These are phyloP conservation scores for Trichonephila clavata DNA, from an alignment of 1,140 invertebrate species.

Conservation along the genomic window DNA sequence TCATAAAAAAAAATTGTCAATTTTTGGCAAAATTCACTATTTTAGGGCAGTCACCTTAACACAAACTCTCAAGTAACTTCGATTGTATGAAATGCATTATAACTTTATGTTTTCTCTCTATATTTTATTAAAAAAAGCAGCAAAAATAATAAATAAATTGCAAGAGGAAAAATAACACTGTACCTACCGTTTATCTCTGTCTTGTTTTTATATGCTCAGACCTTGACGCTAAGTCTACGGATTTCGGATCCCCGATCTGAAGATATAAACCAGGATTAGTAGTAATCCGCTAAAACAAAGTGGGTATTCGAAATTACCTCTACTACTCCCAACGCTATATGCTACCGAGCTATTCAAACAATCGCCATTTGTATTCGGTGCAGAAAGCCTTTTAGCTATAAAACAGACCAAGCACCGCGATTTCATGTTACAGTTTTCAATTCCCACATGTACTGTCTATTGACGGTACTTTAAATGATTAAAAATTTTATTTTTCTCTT, in stretches of 20 bases:
- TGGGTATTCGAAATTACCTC: constrained; percentile 27
- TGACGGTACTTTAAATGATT: background rate
- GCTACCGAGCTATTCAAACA: background rate
- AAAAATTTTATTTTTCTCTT: background rate
- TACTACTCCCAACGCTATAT: background rate
- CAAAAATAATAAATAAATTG: too few relatives aligned
- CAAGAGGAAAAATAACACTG: background rate
- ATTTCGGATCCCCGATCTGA: background rate
- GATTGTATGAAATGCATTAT: too few relatives aligned
- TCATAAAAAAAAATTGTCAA: too few relatives aligned
- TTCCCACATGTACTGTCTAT: background rate
- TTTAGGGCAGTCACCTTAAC: too few relatives aligned
- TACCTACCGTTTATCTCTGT: background rate
- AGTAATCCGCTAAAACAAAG: constrained; percentile 39
- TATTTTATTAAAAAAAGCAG: too few relatives aligned
- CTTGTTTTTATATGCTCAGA: background rate
- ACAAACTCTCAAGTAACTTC: too few relatives aligned
- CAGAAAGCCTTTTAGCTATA: background rate
- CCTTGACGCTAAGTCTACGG: background rate
- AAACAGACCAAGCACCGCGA: background rate
- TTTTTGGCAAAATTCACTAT: too few relatives aligned
- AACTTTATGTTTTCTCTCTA: too few relatives aligned
- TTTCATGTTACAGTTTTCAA: constrained; percentile 5
- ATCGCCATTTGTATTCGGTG: constrained; percentile 33
- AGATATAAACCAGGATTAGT: constrained; percentile 36